These are phyloP conservation scores for Nomada ferruginata DNA, from an alignment of 2,888 invertebrate genomes.

Conservation along the genomic window DNA sequence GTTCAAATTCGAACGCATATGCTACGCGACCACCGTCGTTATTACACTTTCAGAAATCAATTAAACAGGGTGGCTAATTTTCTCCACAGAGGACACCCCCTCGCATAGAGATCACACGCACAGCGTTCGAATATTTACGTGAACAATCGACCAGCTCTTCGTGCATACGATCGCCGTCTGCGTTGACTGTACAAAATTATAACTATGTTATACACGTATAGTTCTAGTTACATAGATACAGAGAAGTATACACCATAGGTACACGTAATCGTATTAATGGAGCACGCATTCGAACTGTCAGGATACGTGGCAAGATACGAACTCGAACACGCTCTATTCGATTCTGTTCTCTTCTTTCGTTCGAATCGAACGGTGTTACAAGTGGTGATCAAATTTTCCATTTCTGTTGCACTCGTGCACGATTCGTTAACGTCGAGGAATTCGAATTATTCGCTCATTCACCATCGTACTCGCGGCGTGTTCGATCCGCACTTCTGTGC, in stretches of 20 bases:
- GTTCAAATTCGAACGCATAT: conserved; percentile 61
- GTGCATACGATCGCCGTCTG: conserved; percentile 53
- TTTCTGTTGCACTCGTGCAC: background rate
- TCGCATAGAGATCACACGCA: background rate
- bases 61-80: too few relatives aligned
- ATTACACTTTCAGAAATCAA: too few relatives aligned
- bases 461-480: background rate
- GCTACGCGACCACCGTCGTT: background rate
- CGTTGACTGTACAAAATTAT: conserved; percentile 74
- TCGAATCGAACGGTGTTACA: too few relatives aligned
- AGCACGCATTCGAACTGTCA: conserved; percentile 22
- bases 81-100: background rate
- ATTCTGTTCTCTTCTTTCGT: background rate
- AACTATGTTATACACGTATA: conserved; percentile 67
- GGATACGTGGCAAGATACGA: background rate
- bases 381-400: background rate
- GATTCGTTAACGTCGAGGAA: background rate
- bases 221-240: conserved; percentile 71
- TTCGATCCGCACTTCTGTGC: conserved; percentile 20
- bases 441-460: too few relatives aligned
- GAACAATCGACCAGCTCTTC: conserved; percentile 50
- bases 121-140: conserved; percentile 54
- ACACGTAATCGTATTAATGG: conserved; percentile 47
- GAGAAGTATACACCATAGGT: conserved; percentile 73
- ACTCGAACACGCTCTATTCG: conserved; percentile 3